phyloP scores from a whole-genome alignment of 2,113 vertebrate genomes.

The Dromas ardeola region DNA sequence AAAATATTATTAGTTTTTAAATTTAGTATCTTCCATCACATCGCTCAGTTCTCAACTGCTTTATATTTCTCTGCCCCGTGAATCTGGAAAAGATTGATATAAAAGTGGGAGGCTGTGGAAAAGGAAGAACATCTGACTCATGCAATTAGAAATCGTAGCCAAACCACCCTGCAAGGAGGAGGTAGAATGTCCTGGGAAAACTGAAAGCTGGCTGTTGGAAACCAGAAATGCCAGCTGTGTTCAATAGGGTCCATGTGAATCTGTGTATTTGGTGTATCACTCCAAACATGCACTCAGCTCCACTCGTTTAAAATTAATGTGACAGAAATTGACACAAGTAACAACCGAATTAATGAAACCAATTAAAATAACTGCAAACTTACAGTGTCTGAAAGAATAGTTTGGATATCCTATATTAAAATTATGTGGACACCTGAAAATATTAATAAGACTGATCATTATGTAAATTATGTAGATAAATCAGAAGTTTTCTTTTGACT shows the following conservation, averaged over 20 bases:
- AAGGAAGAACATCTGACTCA: slow-evolving; percentile 65
- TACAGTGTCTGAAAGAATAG: neutral
- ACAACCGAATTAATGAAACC: neutral
- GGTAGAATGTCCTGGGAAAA: slow-evolving; percentile 42
- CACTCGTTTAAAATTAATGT: neutral
- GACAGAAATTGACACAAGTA: neutral
- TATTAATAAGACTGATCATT: neutral
- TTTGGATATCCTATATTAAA: neutral
- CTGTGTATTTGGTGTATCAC: neutral
- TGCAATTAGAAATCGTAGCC: neutral
- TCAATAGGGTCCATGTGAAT: neutral
- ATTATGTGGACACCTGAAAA: neutral
- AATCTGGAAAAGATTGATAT: slow-evolving; percentile 46
- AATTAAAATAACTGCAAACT: neutral
- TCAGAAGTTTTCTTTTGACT: neutral
- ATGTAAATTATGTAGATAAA: neutral
- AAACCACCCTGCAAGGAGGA: slow-evolving; percentile 38
- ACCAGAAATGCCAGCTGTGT: neutral
- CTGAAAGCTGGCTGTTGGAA: neutral
- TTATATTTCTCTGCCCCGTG: neutral
- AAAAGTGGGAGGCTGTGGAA: slow-evolving; percentile 51
- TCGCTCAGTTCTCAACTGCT: neutral
- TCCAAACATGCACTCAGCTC: neutral
- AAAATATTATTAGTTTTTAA: neutral
- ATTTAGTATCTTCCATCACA: neutral